Base-by-base conservation (phyloP, 2,888 invertebrate genomes). In the Ectemnius lituratus region DNA sequence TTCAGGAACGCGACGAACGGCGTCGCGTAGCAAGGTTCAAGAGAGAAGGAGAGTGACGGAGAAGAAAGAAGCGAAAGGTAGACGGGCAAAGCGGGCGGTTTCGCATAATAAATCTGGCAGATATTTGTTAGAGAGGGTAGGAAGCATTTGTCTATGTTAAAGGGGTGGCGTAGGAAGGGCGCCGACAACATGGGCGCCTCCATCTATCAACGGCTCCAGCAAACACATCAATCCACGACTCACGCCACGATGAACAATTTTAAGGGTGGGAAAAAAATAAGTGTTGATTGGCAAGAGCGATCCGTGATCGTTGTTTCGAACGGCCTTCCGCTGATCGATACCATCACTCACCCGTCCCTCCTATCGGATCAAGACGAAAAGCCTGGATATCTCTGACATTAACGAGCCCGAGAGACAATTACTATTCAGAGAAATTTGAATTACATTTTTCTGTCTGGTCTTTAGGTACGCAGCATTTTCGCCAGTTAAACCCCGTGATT, bases 61-160 rank as follows among this genome's bases (percentile, higher is more conserved):
- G 37, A 6, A 11, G 37, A 37, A 37, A 37, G 37, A 8, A 37
- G 37, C 8, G 37, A 8, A 8, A 11, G 37, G 37, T 37, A 37
- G 37, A 37, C 5, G 23, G 47, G 47, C 47, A 52, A 14, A 16
- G 52, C 52, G 70, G 58, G 82, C 75, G 79, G 78, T 86, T 85
- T 87, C 85, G 85, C 86, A 88, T 89, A 88, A 89, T 90, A 90
- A 90, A 90, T 89, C 88, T 88, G 86, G 62, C 83, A 84, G 85
- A 84, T 86, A 85, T 89, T 88, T 83, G 85, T 84, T 81, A 79
- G 86, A 84, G 84, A 76, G 82, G 81, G 81, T 80, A 85, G 84
- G 85, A 86, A 86, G 81, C 88, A 89, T 89, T 89, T 89, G 85
- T 88, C 88, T 86, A 82, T 83, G 85, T 87, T 88, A 86, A 84